Base-by-base conservation (phyloP, 2,888 invertebrate species). In the Luperina nickerlii region DNA sequence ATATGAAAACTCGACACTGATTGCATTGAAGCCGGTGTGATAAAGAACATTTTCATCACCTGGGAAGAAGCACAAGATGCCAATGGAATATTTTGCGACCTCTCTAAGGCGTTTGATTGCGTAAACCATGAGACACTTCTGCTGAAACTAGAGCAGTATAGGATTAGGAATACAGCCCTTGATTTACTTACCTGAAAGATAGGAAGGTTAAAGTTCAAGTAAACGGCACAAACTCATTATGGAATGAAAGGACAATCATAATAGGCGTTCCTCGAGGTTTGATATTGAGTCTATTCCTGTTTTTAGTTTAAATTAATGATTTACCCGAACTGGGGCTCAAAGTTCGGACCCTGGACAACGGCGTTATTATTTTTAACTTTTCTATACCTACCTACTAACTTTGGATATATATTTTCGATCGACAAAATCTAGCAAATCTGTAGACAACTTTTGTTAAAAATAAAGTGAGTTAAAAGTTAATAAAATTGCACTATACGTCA, bases 401-500 rank as follows among this genome's bases (percentile, higher is more conserved):
- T 3, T 15, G 15, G 15, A 54, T 27, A 32, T 20, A 48, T 51
- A 69, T 76, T 51, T 67, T 65, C 42, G 27, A 67, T 42, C 38
- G 51, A 80, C 8, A 3, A 38, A 48, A 77, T 54, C 48, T 32
- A 65, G 62, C 80, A 69, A 68, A 42, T 69, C 69, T 69, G 8
- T 77, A 38, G 65, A 8, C 32, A 65, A 18, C 4, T 51, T 13
- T n/a, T 24, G 24, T 42, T 48, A 65, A 51, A 65, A 77, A 81
- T 68, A 77, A 76, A 5, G 65, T 69, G 63, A 32, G 54, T 60
- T 60, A 48, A 38, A 15, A 38, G 3, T 42, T 42, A 63, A n/a
- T 57, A 60, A 63, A 57, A 66, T 83, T 77, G 63, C 78, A 83
- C 78, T 51, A 32, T 2, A 42, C 2, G 2, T 69, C 69, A 65